Base-by-base conservation (phyloP, 2,888 invertebrate genomes). In the Mystacides longicornis region DNA sequence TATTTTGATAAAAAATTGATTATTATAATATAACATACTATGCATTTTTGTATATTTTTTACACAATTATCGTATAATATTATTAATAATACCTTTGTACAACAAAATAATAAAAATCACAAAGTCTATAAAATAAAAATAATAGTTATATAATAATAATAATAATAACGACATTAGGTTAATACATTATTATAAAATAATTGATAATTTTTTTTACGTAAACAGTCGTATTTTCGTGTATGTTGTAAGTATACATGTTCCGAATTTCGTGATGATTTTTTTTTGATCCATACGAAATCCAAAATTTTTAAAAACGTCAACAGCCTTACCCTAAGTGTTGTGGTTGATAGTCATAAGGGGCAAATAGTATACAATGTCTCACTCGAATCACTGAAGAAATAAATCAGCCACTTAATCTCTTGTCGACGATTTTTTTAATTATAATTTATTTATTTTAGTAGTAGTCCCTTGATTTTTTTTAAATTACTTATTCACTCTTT, bases 101-200 rank as follows among this genome's bases (percentile, higher is more conserved):
- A 56, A 56, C 55, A 57, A 54, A 56, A 54, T 42, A 51, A 52
- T 52, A 48, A n/a, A n/a, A 48, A 59, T 58, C 58, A 60, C 60
- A 60, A 53, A 20, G 9, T 45, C 20, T 45, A 21, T 20, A 14
- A 49, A 54, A 33, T 33, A 20, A 23, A n/a, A n/a, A n/a, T n/a
- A n/a, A n/a, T n/a, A n/a, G n/a, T n/a, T n/a, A n/a, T n/a, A n/a
- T n/a, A n/a, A n/a, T n/a, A n/a, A n/a, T n/a, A n/a, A n/a, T 37
- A 37, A 37, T 37, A 16, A 37, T 37, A 37, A 37, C 37, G 37
- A 37, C 37, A 7, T 27, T 11, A 5, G 14, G n/a, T n/a, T n/a
- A n/a, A n/a, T n/a, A n/a, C n/a, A n/a, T n/a, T n/a, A n/a, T n/a
- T 37, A 37, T 37, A 37, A n/a, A 37, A 37, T 37, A 37, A 37